These are phyloP conservation scores for Betta splendens DNA, from an alignment of 2,797 vertebrate genomes.

Conservation along the genomic window DNA sequence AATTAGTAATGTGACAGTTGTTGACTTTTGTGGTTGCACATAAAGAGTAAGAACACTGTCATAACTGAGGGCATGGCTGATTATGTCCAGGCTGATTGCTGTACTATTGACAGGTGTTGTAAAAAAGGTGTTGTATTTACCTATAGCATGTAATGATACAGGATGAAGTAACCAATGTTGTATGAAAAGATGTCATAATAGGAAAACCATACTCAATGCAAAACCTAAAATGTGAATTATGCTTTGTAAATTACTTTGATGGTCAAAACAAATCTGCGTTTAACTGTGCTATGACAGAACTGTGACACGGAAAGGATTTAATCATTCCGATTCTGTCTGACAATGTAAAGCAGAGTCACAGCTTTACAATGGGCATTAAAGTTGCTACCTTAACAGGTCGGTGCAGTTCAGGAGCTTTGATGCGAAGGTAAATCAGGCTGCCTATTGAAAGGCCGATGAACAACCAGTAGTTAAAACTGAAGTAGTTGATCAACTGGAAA, in stretches of 20 bases:
- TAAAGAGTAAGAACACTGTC: constrained; percentile 3
- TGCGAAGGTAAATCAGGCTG: constrained; percentile 84
- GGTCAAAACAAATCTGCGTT: too few species aligned
- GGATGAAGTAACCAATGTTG: neutral
- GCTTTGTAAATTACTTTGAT: too few species aligned
- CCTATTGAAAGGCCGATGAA: constrained; percentile 86
- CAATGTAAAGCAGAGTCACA: too few species aligned
- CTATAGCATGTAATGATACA: neutral
- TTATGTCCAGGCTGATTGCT: neutral
- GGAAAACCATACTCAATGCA: too few species aligned
- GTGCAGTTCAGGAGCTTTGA: constrained; percentile 79
- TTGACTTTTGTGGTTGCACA: neutral
- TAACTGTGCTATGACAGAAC: too few species aligned
- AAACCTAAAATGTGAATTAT: too few species aligned
- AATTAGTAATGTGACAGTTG: neutral
- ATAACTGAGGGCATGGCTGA: constrained; percentile 3
- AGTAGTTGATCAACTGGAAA: constrained; percentile 86
- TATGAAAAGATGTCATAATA: neutral
- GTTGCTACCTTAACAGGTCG: constrained; percentile 81
- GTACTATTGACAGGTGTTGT: constrained; percentile 13
- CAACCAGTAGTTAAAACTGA: constrained; percentile 89
- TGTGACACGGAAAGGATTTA: too few species aligned
- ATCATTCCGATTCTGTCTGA: too few species aligned
- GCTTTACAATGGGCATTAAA: accelerated
- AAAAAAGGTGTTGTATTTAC: neutral